Base-by-base conservation (phyloP, 2,797 vertebrate genomes). In the Gallirallus australis region DNA sequence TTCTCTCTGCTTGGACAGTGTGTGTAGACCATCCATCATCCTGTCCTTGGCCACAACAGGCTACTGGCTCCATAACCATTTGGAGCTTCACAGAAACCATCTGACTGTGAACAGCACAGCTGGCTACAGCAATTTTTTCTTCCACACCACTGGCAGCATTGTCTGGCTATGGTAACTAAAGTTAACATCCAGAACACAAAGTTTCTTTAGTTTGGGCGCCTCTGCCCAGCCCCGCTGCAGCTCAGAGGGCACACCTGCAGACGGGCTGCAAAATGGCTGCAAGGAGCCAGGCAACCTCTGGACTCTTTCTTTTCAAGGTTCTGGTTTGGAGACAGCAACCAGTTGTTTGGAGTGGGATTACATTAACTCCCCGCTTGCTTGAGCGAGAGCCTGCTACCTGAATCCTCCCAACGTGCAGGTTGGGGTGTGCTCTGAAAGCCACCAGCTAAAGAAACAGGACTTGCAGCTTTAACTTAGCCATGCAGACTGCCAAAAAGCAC, bases 101-200 rank as follows among this genome's bases (percentile, higher is more conserved):
- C 97, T 93, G 54, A 98, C 98, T 98, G 98, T 98, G 98, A 98
- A 98, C 98, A 96, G 97, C 98, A 98, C 98, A 99, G 98, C 98
- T 99, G 99, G 98, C 98, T 97, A 96, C 93, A 98, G 98, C 97
- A 94, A 90, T 98, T 98, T 97, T 98, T 97, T 96, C 98, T 98
- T 98, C 97, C 97, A 97, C 97, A 65, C 98, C 98, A 97, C 97
- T 98, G 98, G 98, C 97, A 97, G 92, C 95, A 95, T 98, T 98
- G 98, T 99, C 98, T 98, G 98, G 97, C 97, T 97, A 78, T 97
- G 98, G 98, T 98, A 98, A 98, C 98, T 98, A 97, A 98, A 98
- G 98, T 98, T 98, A 98, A 98, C 97, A 98, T 97, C 97, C 97
- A 96, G 98, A 98, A 98, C 94, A 7, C 88, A 95, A 97, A 95